Base-by-base conservation (phyloP, 92 coral and sea anemone species). In the Phenganax subtilis region DNA sequence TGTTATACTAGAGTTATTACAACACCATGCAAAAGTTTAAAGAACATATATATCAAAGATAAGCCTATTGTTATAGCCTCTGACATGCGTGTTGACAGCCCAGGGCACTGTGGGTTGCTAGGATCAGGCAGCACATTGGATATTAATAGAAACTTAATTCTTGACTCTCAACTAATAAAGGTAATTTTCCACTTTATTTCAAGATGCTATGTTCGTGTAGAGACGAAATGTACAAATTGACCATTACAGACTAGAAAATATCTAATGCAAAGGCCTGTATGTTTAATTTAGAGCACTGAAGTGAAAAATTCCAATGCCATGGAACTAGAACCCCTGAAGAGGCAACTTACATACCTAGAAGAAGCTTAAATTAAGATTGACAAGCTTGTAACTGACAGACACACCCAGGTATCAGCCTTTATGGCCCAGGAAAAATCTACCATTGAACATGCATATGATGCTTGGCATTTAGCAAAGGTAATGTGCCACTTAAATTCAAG, bases 401-500 rank as follows among this genome's bases (percentile, higher is more conserved):
- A 79, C 55, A 79, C 14, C 66, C 83, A 79, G 61, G 83, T 79
- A n/a, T 14, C 65, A 10, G 16, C 65, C 20, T 79, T 20, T 59
- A 10, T 79, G 20, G 75, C 75, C 8, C 8, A 60, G 7, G 83
- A 79, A 54, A 59, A 79, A 55, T 72, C 83, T 27, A 29, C 0
- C 0, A 53, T 79, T 60, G 47, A 37, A 37, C 47, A 37, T 37
- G 47, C 47, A 37, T 37, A 79, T 60, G 69, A 79, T 57, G 69
- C 61, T 56, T 79, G 83, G 83, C 83, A 79, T 55, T 58, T 76
- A 54, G 83, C 83, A 31, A 79, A 56, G 83, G 83, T 79, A 60
- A 79, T 37, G 47, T 37, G 47, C 47, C 47, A 37, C 28, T 75
- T 54, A 25, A n/a, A 37, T 37, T 37, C 47, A 37, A 37, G 47